Evolutionary conservation across 2,113 vertebrate genomes (phyloP).

Genomic region (Pseudorectes ferrugineus): DNA sequence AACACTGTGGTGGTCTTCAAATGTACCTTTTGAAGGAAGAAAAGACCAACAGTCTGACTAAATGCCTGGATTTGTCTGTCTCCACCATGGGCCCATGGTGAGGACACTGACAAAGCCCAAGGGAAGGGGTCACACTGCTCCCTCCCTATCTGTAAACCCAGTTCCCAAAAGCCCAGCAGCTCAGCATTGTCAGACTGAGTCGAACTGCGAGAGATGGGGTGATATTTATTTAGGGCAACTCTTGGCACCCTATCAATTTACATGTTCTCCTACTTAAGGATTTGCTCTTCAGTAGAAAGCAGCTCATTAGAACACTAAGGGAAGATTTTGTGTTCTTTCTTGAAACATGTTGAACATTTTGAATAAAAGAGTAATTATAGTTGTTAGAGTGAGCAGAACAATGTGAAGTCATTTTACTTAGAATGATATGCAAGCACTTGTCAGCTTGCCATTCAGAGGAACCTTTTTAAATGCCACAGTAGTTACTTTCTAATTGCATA

Average conservation of each 20-base stretch:
- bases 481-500: constrained; percentile 27
- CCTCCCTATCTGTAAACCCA: not conserved
- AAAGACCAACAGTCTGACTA: not conserved
- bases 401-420: constrained; percentile 21
- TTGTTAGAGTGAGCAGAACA: constrained; percentile 40
- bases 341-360: constrained; percentile 33
- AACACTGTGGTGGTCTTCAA: not conserved
- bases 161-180: not conserved
- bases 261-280: not conserved
- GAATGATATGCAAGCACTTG: constrained; percentile 56
- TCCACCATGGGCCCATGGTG: not conserved
- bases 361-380: constrained; percentile 61
- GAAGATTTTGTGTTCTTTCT: constrained; percentile 26
- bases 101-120: not conserved
- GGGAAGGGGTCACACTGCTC: not conserved
- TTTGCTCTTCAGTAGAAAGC: not conserved
- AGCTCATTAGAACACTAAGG: not conserved
- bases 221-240: not conserved
- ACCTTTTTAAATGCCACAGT: constrained; percentile 36
- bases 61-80: not conserved
- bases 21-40: not conserved
- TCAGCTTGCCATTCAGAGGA: constrained; percentile 29
- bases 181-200: not conserved
- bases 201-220: not conserved
- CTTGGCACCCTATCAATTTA: not conserved